Conservation (phyloP, 2,888 invertebrate species). For the Panorpa germanica region DNA sequence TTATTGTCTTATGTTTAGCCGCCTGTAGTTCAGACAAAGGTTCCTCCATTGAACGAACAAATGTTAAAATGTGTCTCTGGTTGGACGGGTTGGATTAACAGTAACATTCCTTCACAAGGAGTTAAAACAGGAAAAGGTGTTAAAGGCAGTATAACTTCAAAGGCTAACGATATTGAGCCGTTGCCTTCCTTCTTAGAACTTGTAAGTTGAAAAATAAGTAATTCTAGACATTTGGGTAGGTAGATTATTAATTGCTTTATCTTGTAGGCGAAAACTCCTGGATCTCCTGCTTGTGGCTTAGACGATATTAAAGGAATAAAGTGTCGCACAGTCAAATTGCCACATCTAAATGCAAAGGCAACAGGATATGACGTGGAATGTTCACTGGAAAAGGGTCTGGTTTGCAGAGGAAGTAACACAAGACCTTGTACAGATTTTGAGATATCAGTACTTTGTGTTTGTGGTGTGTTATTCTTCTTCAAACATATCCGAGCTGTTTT, state of each 20-base stretch:
- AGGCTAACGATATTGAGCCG: slow-evolving; percentile 31
- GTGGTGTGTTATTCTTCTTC: too few species aligned
- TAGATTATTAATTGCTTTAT: slow-evolving; percentile 7
- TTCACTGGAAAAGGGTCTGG: slow-evolving; percentile 48
- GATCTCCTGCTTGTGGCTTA: slow-evolving; percentile 34
- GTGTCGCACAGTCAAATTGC: slow-evolving; percentile 45
- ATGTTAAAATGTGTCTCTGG: slow-evolving; percentile 41
- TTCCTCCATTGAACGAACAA: slow-evolving; percentile 20
- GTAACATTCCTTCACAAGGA: slow-evolving; percentile 25
- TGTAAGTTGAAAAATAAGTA: slow-evolving; percentile 27
- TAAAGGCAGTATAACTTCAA: slow-evolving; percentile 16
- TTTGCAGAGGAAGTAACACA: slow-evolving; percentile 32
- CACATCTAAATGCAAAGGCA: slow-evolving; percentile 40
- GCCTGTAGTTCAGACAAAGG: slow-evolving; percentile 10
- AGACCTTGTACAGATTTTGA: slow-evolving; percentile 62
- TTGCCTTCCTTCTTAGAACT: slow-evolving; percentile 33
- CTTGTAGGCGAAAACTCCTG: slow-evolving; percentile 18
- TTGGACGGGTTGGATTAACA: slow-evolving; percentile 67
- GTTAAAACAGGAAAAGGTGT: slow-evolving; percentile 16
- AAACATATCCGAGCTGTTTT: too few species aligned
- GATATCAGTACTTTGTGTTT: slow-evolving; percentile 54
- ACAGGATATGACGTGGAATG: slow-evolving; percentile 62
- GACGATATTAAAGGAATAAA: slow-evolving; percentile 50
- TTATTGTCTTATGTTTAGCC: slow-evolving; percentile 3
- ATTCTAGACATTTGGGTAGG: slow-evolving; percentile 8